A percentile compares a stretch with the other conserved stretches of the same genome.
phyloP scores from a whole-genome alignment of 1,140 invertebrate species.

The Lerema accius region DNA sequence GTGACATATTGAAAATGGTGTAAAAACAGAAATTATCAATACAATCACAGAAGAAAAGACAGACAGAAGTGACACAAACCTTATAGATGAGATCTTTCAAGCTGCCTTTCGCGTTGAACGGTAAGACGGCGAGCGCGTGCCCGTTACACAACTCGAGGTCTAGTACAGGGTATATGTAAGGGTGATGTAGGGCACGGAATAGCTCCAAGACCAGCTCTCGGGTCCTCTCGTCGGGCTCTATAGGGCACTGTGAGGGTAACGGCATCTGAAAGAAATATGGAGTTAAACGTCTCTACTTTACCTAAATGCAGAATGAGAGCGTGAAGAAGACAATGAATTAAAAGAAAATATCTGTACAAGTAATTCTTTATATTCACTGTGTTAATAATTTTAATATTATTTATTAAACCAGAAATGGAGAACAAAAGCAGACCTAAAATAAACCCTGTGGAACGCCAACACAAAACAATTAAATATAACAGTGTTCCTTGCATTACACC shows the following conservation, averaged over 20 bases:
- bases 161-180: slow-evolving; percentile 94
- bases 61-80: slow-evolving; percentile 74
- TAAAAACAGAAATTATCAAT: not conserved
- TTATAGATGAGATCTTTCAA: slow-evolving; percentile 95
- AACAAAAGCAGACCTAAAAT: too few species aligned
- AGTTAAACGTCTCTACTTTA: too few species aligned
- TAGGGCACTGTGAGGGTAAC: slow-evolving; percentile 75
- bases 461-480: too few species aligned
- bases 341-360: too few species aligned
- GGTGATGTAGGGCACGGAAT: slow-evolving; percentile 93
- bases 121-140: slow-evolving; percentile 89
- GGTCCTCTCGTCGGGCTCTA: slow-evolving; percentile 78
- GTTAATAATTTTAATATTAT: too few species aligned
- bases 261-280: slow-evolving; percentile 63
- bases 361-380: too few species aligned
- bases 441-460: too few species aligned
- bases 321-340: too few species aligned
- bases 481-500: too few species aligned
- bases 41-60: slow-evolving; percentile 4
- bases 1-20: too few species aligned
- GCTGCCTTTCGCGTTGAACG: slow-evolving; percentile 92
- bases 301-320: too few species aligned
- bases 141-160: slow-evolving; percentile 87
- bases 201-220: slow-evolving; percentile 88
- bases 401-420: too few species aligned